phyloP scores from a whole-genome alignment of 2,888 invertebrate species.

The Eristalinus aeneus region DNA sequence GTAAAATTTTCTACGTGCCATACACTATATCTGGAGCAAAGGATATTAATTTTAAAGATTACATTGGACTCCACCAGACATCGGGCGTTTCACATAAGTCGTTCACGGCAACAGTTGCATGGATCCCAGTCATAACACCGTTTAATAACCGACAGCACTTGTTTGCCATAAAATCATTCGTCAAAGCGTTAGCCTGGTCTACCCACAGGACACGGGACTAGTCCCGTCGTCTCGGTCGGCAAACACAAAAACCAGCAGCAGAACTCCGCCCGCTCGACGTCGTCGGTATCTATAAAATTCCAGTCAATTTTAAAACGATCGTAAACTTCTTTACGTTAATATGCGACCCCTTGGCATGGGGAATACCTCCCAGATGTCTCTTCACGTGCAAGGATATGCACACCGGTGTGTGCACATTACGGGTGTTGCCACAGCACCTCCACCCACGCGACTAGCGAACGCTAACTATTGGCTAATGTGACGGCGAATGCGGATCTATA shows the following conservation, averaged over 20 bases:
- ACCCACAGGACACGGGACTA: background rate
- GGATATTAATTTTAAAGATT: background rate
- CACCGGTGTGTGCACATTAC: constrained; percentile 9
- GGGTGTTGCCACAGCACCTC: background rate
- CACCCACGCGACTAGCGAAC: background rate
- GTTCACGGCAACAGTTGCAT: constrained; percentile 61
- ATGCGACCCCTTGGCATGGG: constrained; percentile 31
- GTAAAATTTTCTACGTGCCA: background rate
- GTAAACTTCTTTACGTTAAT: constrained; percentile 67
- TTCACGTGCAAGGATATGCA: constrained; percentile 59
- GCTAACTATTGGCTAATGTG: constrained; percentile 21
- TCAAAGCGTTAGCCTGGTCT: constrained; percentile 44
- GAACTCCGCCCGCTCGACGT: constrained; percentile 35
- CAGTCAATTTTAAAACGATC: constrained; percentile 68
- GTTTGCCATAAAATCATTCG: constrained; percentile 54
- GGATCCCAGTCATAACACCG: constrained; percentile 63
- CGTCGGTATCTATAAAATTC: constrained; percentile 57
- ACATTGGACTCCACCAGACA: constrained; percentile 3
- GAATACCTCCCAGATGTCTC: constrained; percentile 67
- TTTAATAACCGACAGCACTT: constrained; percentile 65
- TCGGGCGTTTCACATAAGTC: constrained; percentile 16
- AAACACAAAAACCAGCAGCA: background rate
- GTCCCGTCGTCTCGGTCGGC: background rate
- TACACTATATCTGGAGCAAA: background rate
- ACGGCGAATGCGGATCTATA: constrained; percentile 12